phyloP scores from a whole-genome alignment of 2,113 vertebrate species.

The Polypterus senegalus region DNA sequence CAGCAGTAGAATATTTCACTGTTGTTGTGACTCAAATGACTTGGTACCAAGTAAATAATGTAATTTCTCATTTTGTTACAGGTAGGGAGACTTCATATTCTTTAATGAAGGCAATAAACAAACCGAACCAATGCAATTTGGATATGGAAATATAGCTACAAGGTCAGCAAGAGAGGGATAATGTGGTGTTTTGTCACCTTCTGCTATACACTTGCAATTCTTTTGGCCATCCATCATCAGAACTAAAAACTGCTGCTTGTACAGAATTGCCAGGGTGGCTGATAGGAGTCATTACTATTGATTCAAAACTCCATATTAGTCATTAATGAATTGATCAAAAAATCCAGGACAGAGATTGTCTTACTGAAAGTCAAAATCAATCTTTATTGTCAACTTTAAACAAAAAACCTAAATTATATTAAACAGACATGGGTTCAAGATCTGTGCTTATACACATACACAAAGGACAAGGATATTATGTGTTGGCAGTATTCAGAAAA shows the following conservation, averaged over 20 bases:
- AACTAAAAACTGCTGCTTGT: constrained; percentile 1
- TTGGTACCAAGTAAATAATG: too few relatives aligned
- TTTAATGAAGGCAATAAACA: too few relatives aligned
- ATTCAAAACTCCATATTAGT: constrained; percentile 1
- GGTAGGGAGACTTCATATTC: too few relatives aligned
- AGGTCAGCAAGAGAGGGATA: neutral
- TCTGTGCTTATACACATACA: too few relatives aligned
- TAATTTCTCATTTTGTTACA: too few relatives aligned
- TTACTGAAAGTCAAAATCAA: neutral
- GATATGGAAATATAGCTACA: neutral
- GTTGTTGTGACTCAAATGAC: too few relatives aligned
- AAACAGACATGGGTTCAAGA: too few relatives aligned
- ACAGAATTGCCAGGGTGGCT: constrained; percentile 1
- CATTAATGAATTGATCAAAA: neutral
- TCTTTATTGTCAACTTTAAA: neutral
- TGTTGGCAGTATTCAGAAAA: too few relatives aligned
- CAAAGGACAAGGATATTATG: too few relatives aligned
- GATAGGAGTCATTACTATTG: constrained; percentile 8
- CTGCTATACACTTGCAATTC: constrained; percentile 3
- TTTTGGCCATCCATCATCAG: neutral
- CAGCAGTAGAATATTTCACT: too few relatives aligned
- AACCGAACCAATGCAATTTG: neutral
- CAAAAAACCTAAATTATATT: neutral
- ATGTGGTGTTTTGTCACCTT: neutral
- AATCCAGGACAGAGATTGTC: neutral